Evolutionary conservation across 2,797 vertebrate species (phyloP).

Genomic region (Psittacula derbiana): DNA sequence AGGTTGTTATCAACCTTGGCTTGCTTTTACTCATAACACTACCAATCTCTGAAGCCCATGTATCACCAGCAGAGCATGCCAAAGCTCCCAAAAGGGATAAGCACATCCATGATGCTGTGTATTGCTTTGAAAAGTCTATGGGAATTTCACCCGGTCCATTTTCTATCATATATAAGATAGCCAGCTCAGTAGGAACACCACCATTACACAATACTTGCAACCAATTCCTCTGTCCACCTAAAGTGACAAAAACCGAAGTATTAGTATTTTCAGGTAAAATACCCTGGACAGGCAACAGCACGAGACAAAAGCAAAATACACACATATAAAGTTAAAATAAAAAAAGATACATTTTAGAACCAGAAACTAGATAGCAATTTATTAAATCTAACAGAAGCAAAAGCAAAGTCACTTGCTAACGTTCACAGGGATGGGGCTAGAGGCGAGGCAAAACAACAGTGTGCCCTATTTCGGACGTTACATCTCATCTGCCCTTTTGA

Average conservation of each 20-base stretch:
- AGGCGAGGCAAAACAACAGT: neutral
- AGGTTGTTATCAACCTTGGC: slow-evolving; percentile 92
- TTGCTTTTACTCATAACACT: slow-evolving; percentile 83
- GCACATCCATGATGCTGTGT: slow-evolving; percentile 96
- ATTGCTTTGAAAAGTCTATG: slow-evolving; percentile 90
- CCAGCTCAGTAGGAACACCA: slow-evolving; percentile 90
- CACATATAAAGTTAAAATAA: neutral
- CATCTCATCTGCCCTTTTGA: neutral
- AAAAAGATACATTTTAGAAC: neutral
- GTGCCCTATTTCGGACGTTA: neutral
- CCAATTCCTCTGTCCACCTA: slow-evolving; percentile 97
- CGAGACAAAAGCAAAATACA: neutral
- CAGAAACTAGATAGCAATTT: neutral
- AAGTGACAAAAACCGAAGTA: neutral
- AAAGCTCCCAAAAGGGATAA: slow-evolving; percentile 90
- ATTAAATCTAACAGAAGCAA: neutral
- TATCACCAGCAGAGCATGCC: slow-evolving; percentile 90
- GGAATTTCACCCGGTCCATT: slow-evolving; percentile 93
- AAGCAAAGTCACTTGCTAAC: neutral
- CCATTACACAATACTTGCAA: slow-evolving; percentile 96
- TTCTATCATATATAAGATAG: slow-evolving; percentile 96
- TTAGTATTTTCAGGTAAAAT: neutral
- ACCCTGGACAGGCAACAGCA: neutral
- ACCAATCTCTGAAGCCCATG: slow-evolving; percentile 95
- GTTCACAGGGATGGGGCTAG: neutral